Conservation (phyloP, 2,797 vertebrate species). For the Catostomus latipinnis region DNA sequence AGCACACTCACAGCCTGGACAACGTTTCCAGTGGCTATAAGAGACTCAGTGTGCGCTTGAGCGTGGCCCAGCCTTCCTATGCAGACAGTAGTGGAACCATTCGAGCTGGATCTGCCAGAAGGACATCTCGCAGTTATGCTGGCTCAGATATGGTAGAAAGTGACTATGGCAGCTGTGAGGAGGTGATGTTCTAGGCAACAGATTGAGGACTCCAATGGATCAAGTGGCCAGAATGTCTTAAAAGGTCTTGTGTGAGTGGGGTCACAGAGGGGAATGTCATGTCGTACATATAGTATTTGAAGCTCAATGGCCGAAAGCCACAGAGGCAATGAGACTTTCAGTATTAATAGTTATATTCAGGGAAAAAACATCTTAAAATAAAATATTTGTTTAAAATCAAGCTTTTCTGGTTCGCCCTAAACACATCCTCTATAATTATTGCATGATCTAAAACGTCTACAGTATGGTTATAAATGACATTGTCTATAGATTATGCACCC, state of each 20-base stretch:
- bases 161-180: conserved; percentile 96
- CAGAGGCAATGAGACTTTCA: conserved; percentile 51
- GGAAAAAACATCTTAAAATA: background rate
- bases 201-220: background rate
- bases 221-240: background rate
- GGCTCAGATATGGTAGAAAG: conserved; percentile 91
- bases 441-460: conserved; percentile 49
- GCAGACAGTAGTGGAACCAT: conserved; percentile 77
- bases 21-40: conserved; percentile 83
- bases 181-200: conserved; percentile 92
- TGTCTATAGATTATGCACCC: conserved; percentile 20
- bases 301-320: conserved; percentile 37
- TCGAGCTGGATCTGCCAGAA: conserved; percentile 62
- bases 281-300: conserved; percentile 34
- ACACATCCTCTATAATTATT: conserved; percentile 32
- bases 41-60: conserved; percentile 90
- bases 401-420: conserved; percentile 15
- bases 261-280: conserved; percentile 21
- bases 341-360: conserved; percentile 53
- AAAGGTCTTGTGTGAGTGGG: background rate
- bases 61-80: conserved; percentile 91
- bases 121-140: conserved; percentile 76
- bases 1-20: conserved; percentile 80
- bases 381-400: background rate
- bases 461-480: conserved; percentile 22